These are phyloP conservation scores for Pogona vitticeps DNA, from an alignment of 2,113 vertebrate species.

Conservation along the genomic window DNA sequence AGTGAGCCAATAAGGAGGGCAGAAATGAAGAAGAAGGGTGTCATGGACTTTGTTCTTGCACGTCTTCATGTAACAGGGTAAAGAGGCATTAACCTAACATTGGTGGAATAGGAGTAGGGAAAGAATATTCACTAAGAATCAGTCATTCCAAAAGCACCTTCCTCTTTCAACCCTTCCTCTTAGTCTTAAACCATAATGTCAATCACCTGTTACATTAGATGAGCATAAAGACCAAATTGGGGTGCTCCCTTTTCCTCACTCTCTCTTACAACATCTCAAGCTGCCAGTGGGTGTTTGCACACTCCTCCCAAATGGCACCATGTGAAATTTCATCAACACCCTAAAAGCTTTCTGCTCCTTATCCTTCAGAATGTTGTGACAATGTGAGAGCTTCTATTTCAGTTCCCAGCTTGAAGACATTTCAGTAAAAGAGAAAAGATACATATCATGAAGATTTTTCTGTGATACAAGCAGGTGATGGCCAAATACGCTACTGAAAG, in stretches of 20 bases:
- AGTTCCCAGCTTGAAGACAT: background rate
- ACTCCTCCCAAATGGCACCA: background rate
- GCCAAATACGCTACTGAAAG: background rate
- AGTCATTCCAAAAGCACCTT: background rate
- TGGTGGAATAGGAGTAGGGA: background rate
- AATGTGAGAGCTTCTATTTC: background rate
- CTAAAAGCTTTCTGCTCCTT: background rate
- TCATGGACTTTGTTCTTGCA: background rate
- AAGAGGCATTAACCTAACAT: background rate
- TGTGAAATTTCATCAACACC: background rate
- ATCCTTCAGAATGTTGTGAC: background rate
- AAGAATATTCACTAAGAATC: background rate
- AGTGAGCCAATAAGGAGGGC: background rate
- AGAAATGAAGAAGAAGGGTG: background rate
- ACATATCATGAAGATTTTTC: background rate
- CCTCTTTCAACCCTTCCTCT: background rate
- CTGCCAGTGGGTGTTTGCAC: background rate
- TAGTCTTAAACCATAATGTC: background rate
- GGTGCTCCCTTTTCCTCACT: background rate
- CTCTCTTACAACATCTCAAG: background rate
- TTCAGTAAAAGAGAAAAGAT: background rate
- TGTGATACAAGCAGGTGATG: background rate
- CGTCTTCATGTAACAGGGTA: background rate
- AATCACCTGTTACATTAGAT: background rate
- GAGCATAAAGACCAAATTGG: background rate